Conservation (phyloP, 2,113 vertebrate species). For the human (Homo sapiens) region GRCh38 chr1:48911501-48912000, state of each 20-base stretch:
- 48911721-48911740: neutral
- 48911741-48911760: neutral
- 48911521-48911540: too few relatives aligned
- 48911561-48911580: too few relatives aligned
- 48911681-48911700: neutral
- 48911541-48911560: too few relatives aligned
- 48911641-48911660: neutral
- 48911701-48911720: neutral
- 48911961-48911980: neutral
- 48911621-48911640: neutral
- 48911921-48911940: neutral
- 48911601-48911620: too few relatives aligned
- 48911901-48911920: neutral
- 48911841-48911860: constrained; percentile 4
- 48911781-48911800: neutral
- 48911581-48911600: too few relatives aligned
- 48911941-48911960: neutral
- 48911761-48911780: constrained; percentile 29
- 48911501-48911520: too few relatives aligned
- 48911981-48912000: neutral
- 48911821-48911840: neutral
- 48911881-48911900: neutral
- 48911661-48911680: neutral
- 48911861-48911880: neutral
- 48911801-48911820: neutral